Percentiles rank a stretch among this genome's conserved stretches.
These are phyloP conservation scores for Dromococcyx pavoninus DNA, from an alignment of 2,797 vertebrate genomes.

Conservation along the genomic window DNA sequence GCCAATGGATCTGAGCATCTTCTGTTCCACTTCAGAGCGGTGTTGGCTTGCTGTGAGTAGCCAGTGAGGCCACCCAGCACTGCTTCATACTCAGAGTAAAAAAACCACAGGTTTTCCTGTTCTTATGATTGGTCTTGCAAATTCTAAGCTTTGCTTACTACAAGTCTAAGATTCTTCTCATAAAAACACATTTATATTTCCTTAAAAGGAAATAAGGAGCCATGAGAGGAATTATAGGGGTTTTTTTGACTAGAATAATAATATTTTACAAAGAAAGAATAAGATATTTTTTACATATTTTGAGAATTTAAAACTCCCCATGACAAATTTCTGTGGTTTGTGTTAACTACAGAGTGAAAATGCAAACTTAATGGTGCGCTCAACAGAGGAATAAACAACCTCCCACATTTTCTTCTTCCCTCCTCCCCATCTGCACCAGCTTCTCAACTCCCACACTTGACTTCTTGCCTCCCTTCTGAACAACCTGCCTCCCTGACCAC, in stretches of 20 bases:
- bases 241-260: neutral
- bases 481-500: neutral
- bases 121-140: neutral
- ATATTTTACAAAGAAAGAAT: neutral
- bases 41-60: accelerated
- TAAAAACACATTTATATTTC: neutral
- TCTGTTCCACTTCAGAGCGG: accelerated
- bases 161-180: neutral
- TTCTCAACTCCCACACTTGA: constrained; percentile 10
- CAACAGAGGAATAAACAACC: neutral
- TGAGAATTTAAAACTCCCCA: neutral
- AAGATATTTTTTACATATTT: neutral
- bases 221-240: neutral
- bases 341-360: neutral
- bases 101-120: neutral
- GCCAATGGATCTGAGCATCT: neutral
- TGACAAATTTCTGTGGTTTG: neutral
- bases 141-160: neutral
- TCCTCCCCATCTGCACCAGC: neutral
- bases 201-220: neutral
- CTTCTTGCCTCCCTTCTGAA: neutral
- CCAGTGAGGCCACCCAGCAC: neutral
- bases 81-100: neutral
- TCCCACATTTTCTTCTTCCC: neutral
- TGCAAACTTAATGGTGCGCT: neutral